Base-by-base conservation (phyloP, 2,888 invertebrate species). In the Fragum whitleyi region DNA sequence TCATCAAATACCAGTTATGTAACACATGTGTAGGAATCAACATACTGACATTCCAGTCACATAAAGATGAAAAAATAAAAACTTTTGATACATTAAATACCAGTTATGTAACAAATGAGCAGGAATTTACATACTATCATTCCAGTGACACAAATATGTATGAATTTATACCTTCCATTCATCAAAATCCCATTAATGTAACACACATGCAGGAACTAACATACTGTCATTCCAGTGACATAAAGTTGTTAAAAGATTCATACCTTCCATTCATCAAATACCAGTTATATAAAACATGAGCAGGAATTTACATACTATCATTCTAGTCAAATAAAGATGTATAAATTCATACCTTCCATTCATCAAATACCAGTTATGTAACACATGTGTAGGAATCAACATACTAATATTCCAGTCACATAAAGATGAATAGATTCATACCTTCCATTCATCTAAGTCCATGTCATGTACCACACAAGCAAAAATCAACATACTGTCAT, bases 321-420 rank as follows among this genome's bases (percentile, higher is more conserved):
- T n/a, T n/a, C n/a, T n/a, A n/a, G n/a, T n/a, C n/a, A n/a, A n/a
- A n/a, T n/a, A n/a, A n/a, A n/a, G n/a, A n/a, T n/a, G n/a, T n/a
- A n/a, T n/a, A n/a, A n/a, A n/a, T n/a, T n/a, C n/a, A n/a, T n/a
- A 94, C 94, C 91, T 96, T 96, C 29, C 96, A 95, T 2, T 94
- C 94, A 67, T 93, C 93, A 87, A 95, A 94, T 87, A 95, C 95
- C 95, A 95, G 91, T 95, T 95, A 84, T 94, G 94, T 5, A 95
- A 87, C 5, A 95, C 93, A n/a, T n/a, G n/a, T n/a, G n/a, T n/a
- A n/a, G n/a, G n/a, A n/a, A n/a, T n/a, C n/a, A n/a, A n/a, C n/a
- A n/a, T n/a, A n/a, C n/a, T n/a, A n/a, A n/a, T n/a, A n/a, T n/a
- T n/a, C n/a, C n/a, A n/a, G n/a, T n/a, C n/a, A n/a, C n/a, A n/a